phyloP scores from a whole-genome alignment of 2,888 invertebrate genomes.

The Dinocampus coccinellae region DNA sequence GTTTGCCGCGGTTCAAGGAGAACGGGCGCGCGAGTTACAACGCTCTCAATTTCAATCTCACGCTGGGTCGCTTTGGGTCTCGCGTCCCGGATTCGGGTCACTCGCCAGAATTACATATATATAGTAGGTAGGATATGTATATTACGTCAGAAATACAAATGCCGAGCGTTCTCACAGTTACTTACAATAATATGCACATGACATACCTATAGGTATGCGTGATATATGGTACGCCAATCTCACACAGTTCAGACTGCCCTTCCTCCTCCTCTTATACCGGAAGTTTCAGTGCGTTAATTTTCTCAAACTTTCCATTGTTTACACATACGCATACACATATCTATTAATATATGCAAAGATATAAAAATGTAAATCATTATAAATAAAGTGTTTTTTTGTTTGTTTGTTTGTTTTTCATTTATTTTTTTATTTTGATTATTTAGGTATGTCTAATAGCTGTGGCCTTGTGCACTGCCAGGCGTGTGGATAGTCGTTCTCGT shows the following conservation, averaged over 20 bases:
- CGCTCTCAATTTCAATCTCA: slow-evolving; percentile 67
- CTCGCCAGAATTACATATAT: slow-evolving; percentile 40
- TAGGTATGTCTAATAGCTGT: slow-evolving; percentile 59
- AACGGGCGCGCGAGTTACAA: slow-evolving; percentile 60
- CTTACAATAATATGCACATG: slow-evolving; percentile 30
- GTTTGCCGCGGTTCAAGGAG: slow-evolving; percentile 64
- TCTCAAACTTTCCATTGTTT: slow-evolving; percentile 7
- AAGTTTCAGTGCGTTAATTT: slow-evolving; percentile 27
- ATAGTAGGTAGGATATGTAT: slow-evolving; percentile 12
- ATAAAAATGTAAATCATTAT: neutral
- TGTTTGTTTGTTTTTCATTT: no score
- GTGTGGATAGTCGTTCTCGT: slow-evolving; percentile 71
- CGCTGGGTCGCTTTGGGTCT: slow-evolving; percentile 56
- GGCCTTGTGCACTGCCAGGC: slow-evolving; percentile 66
- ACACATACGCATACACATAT: neutral
- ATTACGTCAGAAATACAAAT: slow-evolving; percentile 33
- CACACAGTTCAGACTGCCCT: slow-evolving; percentile 28
- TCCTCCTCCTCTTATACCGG: slow-evolving; percentile 28
- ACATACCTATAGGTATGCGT: slow-evolving; percentile 26
- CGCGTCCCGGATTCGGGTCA: slow-evolving; percentile 66
- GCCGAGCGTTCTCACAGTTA: slow-evolving; percentile 31
- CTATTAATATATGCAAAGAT: neutral
- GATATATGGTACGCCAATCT: neutral
- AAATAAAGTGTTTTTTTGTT: no score
- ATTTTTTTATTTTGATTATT: slow-evolving; percentile 50